Conservation (phyloP, 2,113 vertebrate genomes). For the Python bivittatus region DNA sequence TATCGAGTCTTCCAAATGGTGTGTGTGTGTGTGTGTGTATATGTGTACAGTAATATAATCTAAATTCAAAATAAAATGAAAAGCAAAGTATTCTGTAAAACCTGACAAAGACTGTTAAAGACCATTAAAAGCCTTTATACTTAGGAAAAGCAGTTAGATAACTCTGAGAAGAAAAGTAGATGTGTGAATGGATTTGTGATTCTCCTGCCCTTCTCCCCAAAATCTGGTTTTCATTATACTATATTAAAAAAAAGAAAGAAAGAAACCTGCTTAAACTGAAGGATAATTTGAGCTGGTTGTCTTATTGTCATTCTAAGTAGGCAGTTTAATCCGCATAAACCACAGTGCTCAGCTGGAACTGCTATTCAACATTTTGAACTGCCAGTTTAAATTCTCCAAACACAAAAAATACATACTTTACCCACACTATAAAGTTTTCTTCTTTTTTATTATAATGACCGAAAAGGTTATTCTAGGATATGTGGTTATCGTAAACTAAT, state of each 20-base stretch:
- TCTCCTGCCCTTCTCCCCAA: background rate
- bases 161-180: constrained; percentile 1
- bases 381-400: constrained; percentile 57
- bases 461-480: constrained; percentile 63
- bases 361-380: constrained; percentile 51
- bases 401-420: constrained; percentile 41
- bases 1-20: background rate
- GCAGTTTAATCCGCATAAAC: constrained; percentile 46
- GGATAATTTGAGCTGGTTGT: constrained; percentile 38
- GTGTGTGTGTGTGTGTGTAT: background rate
- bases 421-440: constrained; percentile 45
- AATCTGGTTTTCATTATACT: constrained; percentile 40
- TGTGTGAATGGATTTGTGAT: constrained; percentile 9
- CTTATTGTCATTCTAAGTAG: constrained; percentile 38
- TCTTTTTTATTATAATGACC: constrained; percentile 49
- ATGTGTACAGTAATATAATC: background rate
- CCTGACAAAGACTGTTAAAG: background rate
- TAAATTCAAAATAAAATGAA: background rate
- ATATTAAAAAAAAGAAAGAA: background rate
- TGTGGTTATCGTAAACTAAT: constrained; percentile 60
- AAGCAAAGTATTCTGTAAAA: background rate
- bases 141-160: background rate
- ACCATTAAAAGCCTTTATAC: background rate
- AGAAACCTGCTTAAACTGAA: background rate
- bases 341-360: constrained; percentile 44